Evolutionary conservation across 2,797 vertebrate genomes (phyloP).

Genomic region (Poecile montanus): DNA sequence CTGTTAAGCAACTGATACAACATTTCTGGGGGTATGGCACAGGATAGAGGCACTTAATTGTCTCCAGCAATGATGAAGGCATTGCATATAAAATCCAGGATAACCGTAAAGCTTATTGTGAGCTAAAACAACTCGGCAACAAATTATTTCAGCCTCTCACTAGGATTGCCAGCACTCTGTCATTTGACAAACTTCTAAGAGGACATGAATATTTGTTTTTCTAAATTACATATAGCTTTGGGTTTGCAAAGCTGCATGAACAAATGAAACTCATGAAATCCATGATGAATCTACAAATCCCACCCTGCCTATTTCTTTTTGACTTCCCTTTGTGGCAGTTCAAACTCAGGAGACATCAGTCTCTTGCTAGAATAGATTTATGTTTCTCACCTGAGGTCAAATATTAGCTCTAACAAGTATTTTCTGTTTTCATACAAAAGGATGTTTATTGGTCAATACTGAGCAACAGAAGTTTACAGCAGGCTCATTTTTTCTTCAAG

Average conservation of each 20-base stretch:
- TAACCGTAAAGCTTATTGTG: background rate
- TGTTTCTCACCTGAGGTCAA: constrained; percentile 9
- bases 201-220: background rate
- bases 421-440: constrained; percentile 8
- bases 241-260: constrained; percentile 44
- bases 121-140: background rate
- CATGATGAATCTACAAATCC: constrained; percentile 15
- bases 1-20: background rate
- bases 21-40: background rate
- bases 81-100: constrained; percentile 1
- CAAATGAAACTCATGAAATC: constrained; percentile 54
- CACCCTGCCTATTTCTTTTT: background rate
- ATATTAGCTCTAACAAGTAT: background rate
- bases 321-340: background rate
- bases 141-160: constrained; percentile 8
- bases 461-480: background rate
- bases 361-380: background rate
- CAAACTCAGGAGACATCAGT: constrained; percentile 21
- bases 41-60: background rate
- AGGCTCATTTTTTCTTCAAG: background rate
- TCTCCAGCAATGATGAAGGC: constrained; percentile 20
- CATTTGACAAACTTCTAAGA: background rate
- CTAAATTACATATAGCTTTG: constrained; percentile 19
- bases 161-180: background rate
- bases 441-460: background rate